Conservation (phyloP, 2,888 invertebrate species). For the Petrophora chlorosata region DNA sequence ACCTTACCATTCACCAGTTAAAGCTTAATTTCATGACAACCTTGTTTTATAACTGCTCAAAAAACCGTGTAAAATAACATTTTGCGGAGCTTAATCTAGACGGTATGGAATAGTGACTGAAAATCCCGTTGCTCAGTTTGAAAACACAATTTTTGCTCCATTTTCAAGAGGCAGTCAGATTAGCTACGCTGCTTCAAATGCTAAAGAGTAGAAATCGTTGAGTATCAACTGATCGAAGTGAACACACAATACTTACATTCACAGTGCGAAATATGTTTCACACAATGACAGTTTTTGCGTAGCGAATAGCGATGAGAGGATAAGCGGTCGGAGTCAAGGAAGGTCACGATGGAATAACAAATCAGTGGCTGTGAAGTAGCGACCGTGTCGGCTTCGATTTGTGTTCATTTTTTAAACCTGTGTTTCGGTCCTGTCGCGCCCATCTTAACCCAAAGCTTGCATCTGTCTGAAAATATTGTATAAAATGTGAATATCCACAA, state of each 20-base stretch:
- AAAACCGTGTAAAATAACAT: slow-evolving; percentile 42
- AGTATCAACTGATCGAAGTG: background rate
- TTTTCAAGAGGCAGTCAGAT: background rate
- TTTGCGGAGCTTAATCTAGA: slow-evolving; percentile 38
- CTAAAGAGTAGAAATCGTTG: background rate
- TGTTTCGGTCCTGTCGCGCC: background rate
- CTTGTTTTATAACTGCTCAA: slow-evolving; percentile 27
- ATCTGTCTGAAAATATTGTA: slow-evolving; percentile 1
- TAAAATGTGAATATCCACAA: background rate
- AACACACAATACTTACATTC: background rate
- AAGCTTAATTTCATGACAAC: slow-evolving; percentile 37
- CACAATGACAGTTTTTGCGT: slow-evolving; percentile 40
- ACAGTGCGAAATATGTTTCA: slow-evolving; percentile 1
- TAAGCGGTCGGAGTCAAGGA: slow-evolving; percentile 64
- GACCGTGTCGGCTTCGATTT: slow-evolving; percentile 42
- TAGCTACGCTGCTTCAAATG: background rate
- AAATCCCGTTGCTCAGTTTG: slow-evolving; percentile 21
- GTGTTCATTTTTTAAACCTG: slow-evolving; percentile 34
- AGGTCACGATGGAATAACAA: slow-evolving; percentile 69
- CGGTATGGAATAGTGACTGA: slow-evolving; percentile 27
- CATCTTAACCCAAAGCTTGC: no score
- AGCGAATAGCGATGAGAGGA: slow-evolving; percentile 44
- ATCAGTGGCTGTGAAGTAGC: slow-evolving; percentile 47
- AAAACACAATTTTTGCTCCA: slow-evolving; percentile 1
- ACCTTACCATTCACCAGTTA: slow-evolving; percentile 39